These are phyloP conservation scores for Notarius lentiginosus DNA, from an alignment of 2,113 vertebrate species.

Conservation along the genomic window DNA sequence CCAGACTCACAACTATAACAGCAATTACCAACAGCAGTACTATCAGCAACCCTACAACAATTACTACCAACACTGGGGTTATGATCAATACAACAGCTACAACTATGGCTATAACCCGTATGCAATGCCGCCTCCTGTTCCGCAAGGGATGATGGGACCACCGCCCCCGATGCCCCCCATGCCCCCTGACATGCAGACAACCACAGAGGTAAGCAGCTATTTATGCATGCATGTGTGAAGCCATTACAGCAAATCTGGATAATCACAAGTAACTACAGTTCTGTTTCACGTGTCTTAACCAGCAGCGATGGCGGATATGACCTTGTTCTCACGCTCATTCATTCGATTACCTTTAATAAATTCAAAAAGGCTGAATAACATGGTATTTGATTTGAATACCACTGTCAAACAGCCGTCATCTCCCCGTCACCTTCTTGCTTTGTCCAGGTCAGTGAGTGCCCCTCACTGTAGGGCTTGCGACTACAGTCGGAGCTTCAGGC, in stretches of 20 bases:
- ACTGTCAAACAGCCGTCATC: not conserved
- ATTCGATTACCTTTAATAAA: not conserved
- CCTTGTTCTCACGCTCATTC: not conserved
- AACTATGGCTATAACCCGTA: conserved; percentile 73
- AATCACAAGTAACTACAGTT: not conserved
- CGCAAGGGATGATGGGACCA: conserved; percentile 66
- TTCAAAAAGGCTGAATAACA: not conserved
- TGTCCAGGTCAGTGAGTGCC: not conserved
- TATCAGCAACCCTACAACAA: conserved; percentile 72
- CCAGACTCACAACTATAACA: conserved; percentile 74
- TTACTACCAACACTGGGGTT: conserved; percentile 80
- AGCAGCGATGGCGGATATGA: not conserved
- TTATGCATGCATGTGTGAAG: not conserved
- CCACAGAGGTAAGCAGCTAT: conserved; percentile 61
- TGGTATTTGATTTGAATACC: not conserved
- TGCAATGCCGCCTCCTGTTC: conserved; percentile 71
- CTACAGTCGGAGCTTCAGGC: not conserved
- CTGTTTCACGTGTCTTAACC: not conserved
- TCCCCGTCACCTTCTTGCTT: not conserved
- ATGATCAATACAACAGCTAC: conserved; percentile 75
- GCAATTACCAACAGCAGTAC: conserved; percentile 73
- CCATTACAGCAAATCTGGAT: not conserved
- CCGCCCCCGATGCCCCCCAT: conserved; percentile 69
- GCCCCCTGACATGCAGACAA: conserved; percentile 60
- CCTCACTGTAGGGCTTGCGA: not conserved